A percentile compares a stretch with the other conserved stretches of the same genome.
phyloP scores from a whole-genome alignment of 2,888 invertebrate genomes.

The Cantharis lateralis region DNA sequence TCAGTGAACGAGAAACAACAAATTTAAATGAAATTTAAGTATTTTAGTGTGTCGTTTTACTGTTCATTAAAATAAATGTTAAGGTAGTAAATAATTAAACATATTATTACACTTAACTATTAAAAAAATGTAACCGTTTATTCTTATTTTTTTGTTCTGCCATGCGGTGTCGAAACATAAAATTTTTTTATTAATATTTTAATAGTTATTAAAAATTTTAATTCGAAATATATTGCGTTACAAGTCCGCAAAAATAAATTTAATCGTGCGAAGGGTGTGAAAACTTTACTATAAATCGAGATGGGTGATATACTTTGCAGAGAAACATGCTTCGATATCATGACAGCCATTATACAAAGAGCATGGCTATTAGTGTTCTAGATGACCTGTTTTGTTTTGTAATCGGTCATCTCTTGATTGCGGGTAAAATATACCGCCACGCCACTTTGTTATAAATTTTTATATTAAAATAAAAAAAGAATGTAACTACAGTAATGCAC shows the following conservation, averaged over 20 bases:
- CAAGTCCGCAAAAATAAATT: neutral
- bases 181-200: neutral
- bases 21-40: constrained; percentile 54
- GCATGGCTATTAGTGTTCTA: constrained; percentile 42
- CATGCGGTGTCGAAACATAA: neutral
- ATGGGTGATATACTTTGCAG: constrained; percentile 21
- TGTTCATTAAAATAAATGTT: neutral
- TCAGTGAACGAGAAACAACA: constrained; percentile 47
- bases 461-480: neutral
- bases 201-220: neutral
- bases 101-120: neutral
- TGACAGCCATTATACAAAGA: constrained; percentile 40
- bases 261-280: constrained; percentile 35
- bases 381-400: constrained; percentile 41
- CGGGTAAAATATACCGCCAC: constrained; percentile 39
- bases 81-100: neutral
- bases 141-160: neutral
- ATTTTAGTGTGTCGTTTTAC: constrained; percentile 47
- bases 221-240: neutral
- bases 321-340: constrained; percentile 39
- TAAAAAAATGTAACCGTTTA: neutral
- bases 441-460: neutral
- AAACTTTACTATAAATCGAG: constrained; percentile 33
- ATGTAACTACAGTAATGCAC: neutral
- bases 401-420: constrained; percentile 33